Evolutionary conservation across 1,140 invertebrate genomes (phyloP).

Genomic region (Pogonomyrmex californicus): DNA sequence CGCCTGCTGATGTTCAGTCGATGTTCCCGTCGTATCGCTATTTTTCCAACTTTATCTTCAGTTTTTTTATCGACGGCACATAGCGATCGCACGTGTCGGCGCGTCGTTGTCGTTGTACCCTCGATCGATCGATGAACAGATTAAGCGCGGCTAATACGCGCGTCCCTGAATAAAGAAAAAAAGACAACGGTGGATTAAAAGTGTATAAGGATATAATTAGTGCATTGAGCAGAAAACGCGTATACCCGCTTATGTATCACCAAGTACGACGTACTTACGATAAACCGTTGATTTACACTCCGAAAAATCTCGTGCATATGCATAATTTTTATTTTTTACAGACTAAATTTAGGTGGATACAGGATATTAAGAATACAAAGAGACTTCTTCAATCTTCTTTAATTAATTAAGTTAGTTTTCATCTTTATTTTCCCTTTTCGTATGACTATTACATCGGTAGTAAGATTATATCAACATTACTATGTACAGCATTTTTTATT

Average conservation of each 20-base stretch:
- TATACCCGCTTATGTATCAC: no score
- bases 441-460: slow-evolving; percentile 84
- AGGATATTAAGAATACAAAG: slow-evolving; percentile 46
- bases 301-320: background rate
- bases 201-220: background rate
- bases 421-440: slow-evolving; percentile 76
- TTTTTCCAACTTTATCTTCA: slow-evolving; percentile 76
- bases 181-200: background rate
- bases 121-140: background rate
- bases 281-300: background rate
- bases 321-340: background rate
- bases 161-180: slow-evolving; percentile 33
- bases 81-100: slow-evolving; percentile 54
- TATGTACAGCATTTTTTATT: slow-evolving; percentile 83
- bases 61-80: slow-evolving; percentile 77
- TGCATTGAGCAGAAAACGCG: background rate
- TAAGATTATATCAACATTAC: slow-evolving; percentile 85
- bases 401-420: slow-evolving; percentile 83
- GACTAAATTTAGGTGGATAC: background rate
- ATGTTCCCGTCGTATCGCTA: slow-evolving; percentile 24
- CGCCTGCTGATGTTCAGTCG: slow-evolving; percentile 9
- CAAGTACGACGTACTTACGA: slow-evolving; percentile 4
- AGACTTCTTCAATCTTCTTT: slow-evolving; percentile 67
- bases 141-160: slow-evolving; percentile 15
- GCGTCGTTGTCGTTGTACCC: background rate